Base-by-base conservation (phyloP, 2,888 invertebrate species). In the Thera britannica region DNA sequence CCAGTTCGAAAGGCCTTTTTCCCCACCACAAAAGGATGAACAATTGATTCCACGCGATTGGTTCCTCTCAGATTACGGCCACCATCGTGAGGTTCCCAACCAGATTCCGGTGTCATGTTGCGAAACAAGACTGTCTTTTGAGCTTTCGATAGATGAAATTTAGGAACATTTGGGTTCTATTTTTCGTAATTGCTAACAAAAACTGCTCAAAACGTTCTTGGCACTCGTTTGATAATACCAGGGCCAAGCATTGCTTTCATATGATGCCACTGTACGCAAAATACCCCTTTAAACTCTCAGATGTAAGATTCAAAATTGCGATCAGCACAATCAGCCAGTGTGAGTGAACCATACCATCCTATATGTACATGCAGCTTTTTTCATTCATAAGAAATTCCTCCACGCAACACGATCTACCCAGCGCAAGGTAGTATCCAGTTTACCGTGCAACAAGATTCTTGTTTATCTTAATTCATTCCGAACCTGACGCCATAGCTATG, bases 81-180 rank as follows among this genome's bases (percentile, higher is more conserved):
- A 84, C 85, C 86, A 79, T 74, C 73, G 81, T 60, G 68, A 73
- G 76, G 80, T 83, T 84, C 83, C 80, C 84, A 76, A 79, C 75
- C 71, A 75, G 80, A 85, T 80, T 86, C 87, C 88, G 89, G 89
- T 90, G 86, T 90, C 85, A 72, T 78, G 71, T 90, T 86, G 73
- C 72, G 77, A 78, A 77, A 77, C 70, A 71, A 68, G 44, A 55
- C 36, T 46, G 49, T 56, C 49, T 49, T 23, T 9, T 55, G n/a
- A 38, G 11, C 58, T 49, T 64, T 64, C 57, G 61, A 57, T 64
- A 0, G 38, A 5, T 5, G 38, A 5, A 6, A 38, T 38, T 38
- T 38, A 3, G 38, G 6, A 5, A 38, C 38, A 38, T 5, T 5
- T 6, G 4, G 38, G 6, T 38, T 1, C 23, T 23, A 38, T 6